A percentile compares a stretch with the other conserved stretches of the same genome.
These are phyloP conservation scores for Nautilus pompilius DNA, from an alignment of 1,140 invertebrate genomes.

Conservation along the genomic window DNA sequence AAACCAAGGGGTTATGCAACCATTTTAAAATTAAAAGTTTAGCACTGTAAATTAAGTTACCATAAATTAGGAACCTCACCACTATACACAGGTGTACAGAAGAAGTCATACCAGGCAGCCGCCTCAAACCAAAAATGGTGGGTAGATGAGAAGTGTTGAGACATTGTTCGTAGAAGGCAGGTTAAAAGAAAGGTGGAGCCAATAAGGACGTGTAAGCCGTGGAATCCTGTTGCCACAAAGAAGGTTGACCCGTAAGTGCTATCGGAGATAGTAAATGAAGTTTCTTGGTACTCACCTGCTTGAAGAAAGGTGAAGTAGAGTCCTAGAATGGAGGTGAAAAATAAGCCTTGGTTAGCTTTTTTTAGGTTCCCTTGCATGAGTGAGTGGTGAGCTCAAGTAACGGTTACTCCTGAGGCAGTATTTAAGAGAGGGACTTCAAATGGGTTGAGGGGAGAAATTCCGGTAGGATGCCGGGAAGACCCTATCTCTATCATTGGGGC, in stretches of 20 bases:
- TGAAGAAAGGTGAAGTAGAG: slow-evolving; percentile 58
- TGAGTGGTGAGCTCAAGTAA: slow-evolving; percentile 62
- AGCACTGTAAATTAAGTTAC: too few relatives aligned
- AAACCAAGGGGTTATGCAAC: not conserved
- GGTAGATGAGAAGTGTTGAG: slow-evolving; percentile 60
- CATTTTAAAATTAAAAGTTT: slow-evolving; percentile 10
- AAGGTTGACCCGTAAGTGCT: slow-evolving; percentile 67
- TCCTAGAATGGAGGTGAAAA: slow-evolving; percentile 61
- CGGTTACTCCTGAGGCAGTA: slow-evolving; percentile 61
- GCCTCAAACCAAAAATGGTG: slow-evolving; percentile 71
- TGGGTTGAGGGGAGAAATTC: slow-evolving; percentile 64
- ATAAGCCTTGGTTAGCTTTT: slow-evolving; percentile 52
- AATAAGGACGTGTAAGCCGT: slow-evolving; percentile 71
- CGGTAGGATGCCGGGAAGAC: slow-evolving; percentile 60
- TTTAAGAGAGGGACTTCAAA: slow-evolving; percentile 65
- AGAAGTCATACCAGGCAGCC: slow-evolving; percentile 68
- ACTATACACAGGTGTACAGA: too few relatives aligned
- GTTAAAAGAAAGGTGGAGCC: slow-evolving; percentile 65
- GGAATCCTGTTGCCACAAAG: slow-evolving; percentile 71
- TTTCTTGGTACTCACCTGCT: slow-evolving; percentile 52
- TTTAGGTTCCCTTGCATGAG: slow-evolving; percentile 58
- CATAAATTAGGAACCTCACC: too few relatives aligned
- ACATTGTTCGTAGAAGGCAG: slow-evolving; percentile 59
- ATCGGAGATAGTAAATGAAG: slow-evolving; percentile 61
- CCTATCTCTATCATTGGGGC: slow-evolving; percentile 64